Conservation (phyloP, 2,888 invertebrate genomes). For the Selenia dentaria region DNA sequence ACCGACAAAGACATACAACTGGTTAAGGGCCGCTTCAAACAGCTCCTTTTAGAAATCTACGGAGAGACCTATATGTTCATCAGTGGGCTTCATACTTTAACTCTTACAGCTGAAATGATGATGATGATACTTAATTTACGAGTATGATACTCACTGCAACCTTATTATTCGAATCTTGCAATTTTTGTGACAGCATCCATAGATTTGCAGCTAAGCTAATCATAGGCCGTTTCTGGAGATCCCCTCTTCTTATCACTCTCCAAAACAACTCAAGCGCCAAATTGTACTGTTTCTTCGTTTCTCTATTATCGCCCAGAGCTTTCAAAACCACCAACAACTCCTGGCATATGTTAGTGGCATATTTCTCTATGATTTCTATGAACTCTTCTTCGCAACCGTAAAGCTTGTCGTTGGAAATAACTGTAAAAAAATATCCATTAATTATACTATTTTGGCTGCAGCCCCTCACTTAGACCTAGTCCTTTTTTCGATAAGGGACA, state of each 20-base stretch:
- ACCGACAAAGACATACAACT: too few relatives aligned
- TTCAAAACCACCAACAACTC: constrained; percentile 89
- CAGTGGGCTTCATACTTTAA: too few relatives aligned
- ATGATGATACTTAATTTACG: too few relatives aligned
- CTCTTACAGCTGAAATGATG: too few relatives aligned
- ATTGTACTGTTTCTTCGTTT: constrained; percentile 87
- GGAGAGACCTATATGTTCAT: too few relatives aligned
- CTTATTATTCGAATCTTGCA: constrained; percentile 63
- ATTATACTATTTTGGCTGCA: too few relatives aligned
- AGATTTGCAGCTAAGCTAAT: constrained; percentile 90
- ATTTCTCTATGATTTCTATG: constrained; percentile 90
- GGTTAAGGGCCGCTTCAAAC: too few relatives aligned
- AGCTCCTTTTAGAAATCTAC: too few relatives aligned
- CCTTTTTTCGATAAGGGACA: too few relatives aligned
- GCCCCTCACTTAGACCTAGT: too few relatives aligned
- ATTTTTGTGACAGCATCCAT: constrained; percentile 91
- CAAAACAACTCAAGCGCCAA: constrained; percentile 91
- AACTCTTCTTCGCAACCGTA: constrained; percentile 96
- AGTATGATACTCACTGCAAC: constrained; percentile 60
- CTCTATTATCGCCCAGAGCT: constrained; percentile 87
- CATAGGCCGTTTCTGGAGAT: constrained; percentile 85
- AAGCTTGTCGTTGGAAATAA: constrained; percentile 96
- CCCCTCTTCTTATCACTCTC: constrained; percentile 87
- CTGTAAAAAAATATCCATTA: constrained; percentile 83
- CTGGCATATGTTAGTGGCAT: constrained; percentile 90